Percentiles rank a stretch among this genome's conserved stretches.
phyloP scores from a whole-genome alignment of 2,113 vertebrate species.

The Panthera tigris region DNA sequence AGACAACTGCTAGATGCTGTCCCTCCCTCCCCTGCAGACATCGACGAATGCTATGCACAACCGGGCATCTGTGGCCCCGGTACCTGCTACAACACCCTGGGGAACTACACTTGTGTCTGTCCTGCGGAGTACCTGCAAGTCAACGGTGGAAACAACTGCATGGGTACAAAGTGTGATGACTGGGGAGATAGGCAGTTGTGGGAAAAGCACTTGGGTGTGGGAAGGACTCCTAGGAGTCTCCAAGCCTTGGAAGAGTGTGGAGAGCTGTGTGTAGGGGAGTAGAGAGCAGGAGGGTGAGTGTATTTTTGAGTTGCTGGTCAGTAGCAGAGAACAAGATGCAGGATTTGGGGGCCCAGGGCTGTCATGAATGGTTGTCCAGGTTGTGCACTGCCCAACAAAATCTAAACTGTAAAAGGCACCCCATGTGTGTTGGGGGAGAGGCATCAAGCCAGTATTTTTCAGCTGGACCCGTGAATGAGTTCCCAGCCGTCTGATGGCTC shows the following conservation, averaged over 20 bases:
- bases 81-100: slow-evolving; percentile 96
- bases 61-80: slow-evolving; percentile 93
- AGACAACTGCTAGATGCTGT: neutral
- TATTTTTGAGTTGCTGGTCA: neutral
- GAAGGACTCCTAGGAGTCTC: accelerated
- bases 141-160: slow-evolving; percentile 95
- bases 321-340: neutral
- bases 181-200: neutral
- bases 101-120: slow-evolving; percentile 96
- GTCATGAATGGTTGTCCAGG: neutral
- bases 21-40: slow-evolving; percentile 83
- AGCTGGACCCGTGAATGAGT: neutral
- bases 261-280: neutral
- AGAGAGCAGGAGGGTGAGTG: neutral
- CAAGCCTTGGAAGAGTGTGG: neutral
- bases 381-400: neutral
- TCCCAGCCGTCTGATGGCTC: neutral
- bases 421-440: neutral
- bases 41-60: slow-evolving; percentile 92
- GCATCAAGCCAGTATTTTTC: neutral
- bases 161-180: slow-evolving; percentile 86
- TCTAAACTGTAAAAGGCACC: too few relatives aligned
- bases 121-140: slow-evolving; percentile 96
- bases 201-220: too few relatives aligned
- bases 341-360: neutral